Conservation (phyloP, 2,113 vertebrate genomes). For the Pomatorhinus ruficollis region DNA sequence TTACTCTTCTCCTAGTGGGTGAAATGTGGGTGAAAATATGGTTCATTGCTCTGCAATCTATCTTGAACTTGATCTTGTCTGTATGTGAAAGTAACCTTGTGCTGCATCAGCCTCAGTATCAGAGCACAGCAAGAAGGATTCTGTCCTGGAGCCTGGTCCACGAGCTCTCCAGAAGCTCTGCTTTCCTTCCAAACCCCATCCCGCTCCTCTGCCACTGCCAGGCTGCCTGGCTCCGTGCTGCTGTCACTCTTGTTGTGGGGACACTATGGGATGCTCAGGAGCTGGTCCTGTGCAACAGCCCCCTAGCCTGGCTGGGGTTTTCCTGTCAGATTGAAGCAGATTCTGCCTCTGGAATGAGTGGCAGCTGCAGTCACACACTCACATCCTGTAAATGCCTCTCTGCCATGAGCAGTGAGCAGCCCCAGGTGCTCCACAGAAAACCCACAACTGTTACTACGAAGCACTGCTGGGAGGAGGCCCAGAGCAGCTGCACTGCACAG, state of each 20-base stretch:
- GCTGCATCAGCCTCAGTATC: not conserved
- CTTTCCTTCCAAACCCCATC: not conserved
- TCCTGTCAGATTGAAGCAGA: not conserved
- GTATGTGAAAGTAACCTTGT: not conserved
- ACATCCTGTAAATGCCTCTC: not conserved
- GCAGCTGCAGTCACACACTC: not conserved
- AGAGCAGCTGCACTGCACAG: not conserved
- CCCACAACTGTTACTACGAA: no score
- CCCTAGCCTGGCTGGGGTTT: not conserved
- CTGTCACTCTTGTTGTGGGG: not conserved
- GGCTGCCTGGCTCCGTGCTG: not conserved
- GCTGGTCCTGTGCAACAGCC: not conserved
- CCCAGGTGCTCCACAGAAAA: not conserved
- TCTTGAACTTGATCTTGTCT: not conserved
- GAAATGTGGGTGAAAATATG: not conserved
- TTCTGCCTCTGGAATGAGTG: not conserved
- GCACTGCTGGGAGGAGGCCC: not conserved
- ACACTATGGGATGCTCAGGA: rapidly evolving
- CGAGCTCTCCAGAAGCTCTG: not conserved
- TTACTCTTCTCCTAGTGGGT: not conserved
- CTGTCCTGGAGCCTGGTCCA: rapidly evolving
- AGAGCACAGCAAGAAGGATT: not conserved
- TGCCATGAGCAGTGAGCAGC: not conserved
- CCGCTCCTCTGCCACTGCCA: not conserved
- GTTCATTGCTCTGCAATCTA: not conserved